Conservation (phyloP, 2,888 invertebrate species). For the Hesperia comma region DNA sequence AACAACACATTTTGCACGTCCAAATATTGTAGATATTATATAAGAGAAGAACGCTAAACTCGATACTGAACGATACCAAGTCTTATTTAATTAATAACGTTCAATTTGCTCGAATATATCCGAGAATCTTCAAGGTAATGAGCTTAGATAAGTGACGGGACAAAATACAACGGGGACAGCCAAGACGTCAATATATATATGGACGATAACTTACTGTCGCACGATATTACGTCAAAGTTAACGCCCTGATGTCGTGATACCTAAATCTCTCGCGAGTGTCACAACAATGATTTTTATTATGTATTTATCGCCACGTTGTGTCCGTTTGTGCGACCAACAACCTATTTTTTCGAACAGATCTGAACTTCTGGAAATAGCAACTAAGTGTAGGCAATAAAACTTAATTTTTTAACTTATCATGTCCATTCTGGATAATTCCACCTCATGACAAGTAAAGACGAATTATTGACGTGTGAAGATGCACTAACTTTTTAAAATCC, state of each 20-base stretch:
- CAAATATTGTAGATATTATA: constrained; percentile 28
- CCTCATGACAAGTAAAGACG: no score
- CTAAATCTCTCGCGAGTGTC: constrained; percentile 71
- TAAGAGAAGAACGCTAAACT: constrained; percentile 38
- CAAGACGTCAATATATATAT: constrained; percentile 79
- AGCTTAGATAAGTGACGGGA: constrained; percentile 80
- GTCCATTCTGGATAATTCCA: no score
- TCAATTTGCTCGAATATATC: constrained; percentile 61
- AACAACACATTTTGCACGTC: constrained; percentile 75
- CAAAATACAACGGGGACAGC: constrained; percentile 72
- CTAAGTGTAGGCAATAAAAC: neutral
- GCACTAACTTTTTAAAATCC: no score
- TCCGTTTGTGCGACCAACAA: constrained; percentile 3
- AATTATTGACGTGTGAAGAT: no score
- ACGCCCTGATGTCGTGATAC: constrained; percentile 77
- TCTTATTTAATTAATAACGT: constrained; percentile 55
- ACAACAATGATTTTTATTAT: constrained; percentile 64
- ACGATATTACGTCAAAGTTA: constrained; percentile 80
- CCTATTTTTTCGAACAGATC: constrained; percentile 23
- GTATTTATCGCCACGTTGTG: constrained; percentile 37
- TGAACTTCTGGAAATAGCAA: neutral
- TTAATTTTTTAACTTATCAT: neutral
- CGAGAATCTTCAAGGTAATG: constrained; percentile 77
- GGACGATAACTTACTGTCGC: constrained; percentile 75
- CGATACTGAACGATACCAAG: constrained; percentile 41